Evolutionary conservation across 2,888 invertebrate species (phyloP), one percentile per base, ranked within the genome.

Genomic region (Gari tellinella): DNA sequence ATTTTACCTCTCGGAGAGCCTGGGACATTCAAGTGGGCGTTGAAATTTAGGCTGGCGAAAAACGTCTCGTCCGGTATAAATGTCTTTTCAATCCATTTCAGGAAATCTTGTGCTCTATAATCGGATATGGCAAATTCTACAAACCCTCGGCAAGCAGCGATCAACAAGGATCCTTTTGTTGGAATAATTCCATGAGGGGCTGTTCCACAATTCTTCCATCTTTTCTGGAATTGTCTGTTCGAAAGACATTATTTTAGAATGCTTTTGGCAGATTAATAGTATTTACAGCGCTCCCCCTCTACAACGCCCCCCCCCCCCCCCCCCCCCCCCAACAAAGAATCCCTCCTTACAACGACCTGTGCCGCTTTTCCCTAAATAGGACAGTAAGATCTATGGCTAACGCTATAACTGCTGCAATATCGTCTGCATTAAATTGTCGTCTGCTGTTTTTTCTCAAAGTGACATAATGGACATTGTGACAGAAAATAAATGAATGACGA

Each of bases 51-150:
- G 2, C 85, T 74, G 0, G 88, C 56, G 72, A 88, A 90, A 65
- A 82, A 86, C 2, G 89, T 88, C 60, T 90, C 90, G 66, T 90
- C 90, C 0, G 89, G 86, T 0, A 85, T 64, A 19, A 68, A 68
- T 0, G 89, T 88, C 19, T 72, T 74, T 25, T 77, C 78, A 1
- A 87, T 69, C 90, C 89, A 90, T 0, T 81, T 62, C 17, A 81
- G 55, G 23, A 90, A 81, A 14, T 81, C 77, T 5, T 53, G 53
- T 4, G 86, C 82, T 41, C 63, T 73, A 19, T 58, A 48, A 58
- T 87, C 81, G 69, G 81, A 72, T n/a, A 90, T 65, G n/a, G 85
- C 62, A 65, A 70, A 90, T 17, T 89, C 82, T 10, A 89, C 86
- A 60, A 84, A 88, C 8, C 66, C 82, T 23, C 89, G 45, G 38